phyloP scores from a whole-genome alignment of 2,888 invertebrate species.

The Cryptophagus acutangulus region DNA sequence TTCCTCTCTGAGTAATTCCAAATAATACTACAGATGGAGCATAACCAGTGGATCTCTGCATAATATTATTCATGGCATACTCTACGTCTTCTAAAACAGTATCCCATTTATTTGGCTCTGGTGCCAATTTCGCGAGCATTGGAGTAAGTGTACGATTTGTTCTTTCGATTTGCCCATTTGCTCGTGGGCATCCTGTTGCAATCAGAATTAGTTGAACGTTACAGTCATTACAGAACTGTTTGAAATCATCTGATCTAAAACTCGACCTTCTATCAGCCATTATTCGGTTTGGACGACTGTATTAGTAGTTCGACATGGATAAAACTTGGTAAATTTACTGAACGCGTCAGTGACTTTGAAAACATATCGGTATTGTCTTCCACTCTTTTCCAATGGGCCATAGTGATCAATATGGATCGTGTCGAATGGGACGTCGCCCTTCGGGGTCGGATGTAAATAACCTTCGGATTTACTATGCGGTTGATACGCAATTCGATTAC shows the following conservation, averaged over 20 bases:
- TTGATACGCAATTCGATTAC: slow-evolving; percentile 29
- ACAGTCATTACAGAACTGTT: slow-evolving; percentile 12
- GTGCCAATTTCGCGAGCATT: not conserved
- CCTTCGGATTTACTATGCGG: slow-evolving; percentile 32
- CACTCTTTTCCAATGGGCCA: slow-evolving; percentile 24
- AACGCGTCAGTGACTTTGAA: slow-evolving; percentile 31
- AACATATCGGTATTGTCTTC: slow-evolving; percentile 22
- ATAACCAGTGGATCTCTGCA: not conserved
- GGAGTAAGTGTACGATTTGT: not conserved
- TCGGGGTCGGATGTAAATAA: slow-evolving; percentile 27
- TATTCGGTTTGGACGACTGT: slow-evolving; percentile 18
- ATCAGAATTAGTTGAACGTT: not conserved
- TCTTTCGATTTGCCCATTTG: slow-evolving; percentile 1
- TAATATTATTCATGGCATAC: slow-evolving; percentile 1
- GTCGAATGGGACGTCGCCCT: slow-evolving; percentile 28
- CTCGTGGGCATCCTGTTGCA: not conserved
- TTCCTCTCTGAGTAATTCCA: too few relatives aligned
- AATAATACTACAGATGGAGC: not conserved
- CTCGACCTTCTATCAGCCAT: slow-evolving; percentile 22
- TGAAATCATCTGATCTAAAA: slow-evolving; percentile 22
- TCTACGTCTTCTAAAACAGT: not conserved
- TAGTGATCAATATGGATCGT: slow-evolving; percentile 32
- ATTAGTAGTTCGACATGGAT: slow-evolving; percentile 23
- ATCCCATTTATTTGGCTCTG: not conserved
- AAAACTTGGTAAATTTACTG: slow-evolving; percentile 29